Evolutionary conservation across 2,113 vertebrate genomes (phyloP), one percentile per base, ranked within the genome.

Genomic region (Chaetodon auriga): DNA sequence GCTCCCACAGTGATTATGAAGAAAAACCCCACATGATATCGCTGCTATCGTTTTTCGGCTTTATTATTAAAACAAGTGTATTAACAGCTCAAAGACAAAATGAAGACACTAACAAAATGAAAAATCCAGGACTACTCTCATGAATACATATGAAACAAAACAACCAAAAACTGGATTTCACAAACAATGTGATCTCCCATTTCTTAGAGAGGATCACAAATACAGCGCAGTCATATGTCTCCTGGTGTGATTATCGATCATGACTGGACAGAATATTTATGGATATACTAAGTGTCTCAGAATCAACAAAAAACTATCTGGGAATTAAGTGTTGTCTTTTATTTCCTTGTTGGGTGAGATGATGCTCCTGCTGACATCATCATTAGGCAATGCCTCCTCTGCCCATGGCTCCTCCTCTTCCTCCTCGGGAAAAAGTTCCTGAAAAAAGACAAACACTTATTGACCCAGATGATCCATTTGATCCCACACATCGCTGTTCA

Each of bases 401-500:
- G 45, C 93, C 90, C 76, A 85, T 55, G 61, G 75, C 64, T 65
- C 92, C 93, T 53, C 92, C 91, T 64, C 92, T 90, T 82, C 90
- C 93, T 74, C 80, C 90, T 43, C 92, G 80, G 51, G 86, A 72
- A 58, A 86, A 85, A 0, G 86, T 45, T 54, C 92, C 92, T 94
- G 78, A 4, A 68, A 78, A 68, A 0, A 81, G 19, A n/a, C 5
- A 77, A 12, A 73, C 2, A 41, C 48, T 8, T 8, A 12, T 4
- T 4, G 36, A 9, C 12, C 6, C 6, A 55, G 46, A 10, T 6
- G 6, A 48, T 55, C 11, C 30, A 14, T 64, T 14, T 65, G 64
- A 55, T 7, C 9, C 25, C 0, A 45, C 43, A 60, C 8, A 18
- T 82, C n/a, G 4, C 2, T 54, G 4, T 57, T 68, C 12, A 13